Evolutionary conservation across 1,140 invertebrate genomes (phyloP), one percentile per base, ranked within the genome.

Genomic region (Nixonia krombeini): DNA sequence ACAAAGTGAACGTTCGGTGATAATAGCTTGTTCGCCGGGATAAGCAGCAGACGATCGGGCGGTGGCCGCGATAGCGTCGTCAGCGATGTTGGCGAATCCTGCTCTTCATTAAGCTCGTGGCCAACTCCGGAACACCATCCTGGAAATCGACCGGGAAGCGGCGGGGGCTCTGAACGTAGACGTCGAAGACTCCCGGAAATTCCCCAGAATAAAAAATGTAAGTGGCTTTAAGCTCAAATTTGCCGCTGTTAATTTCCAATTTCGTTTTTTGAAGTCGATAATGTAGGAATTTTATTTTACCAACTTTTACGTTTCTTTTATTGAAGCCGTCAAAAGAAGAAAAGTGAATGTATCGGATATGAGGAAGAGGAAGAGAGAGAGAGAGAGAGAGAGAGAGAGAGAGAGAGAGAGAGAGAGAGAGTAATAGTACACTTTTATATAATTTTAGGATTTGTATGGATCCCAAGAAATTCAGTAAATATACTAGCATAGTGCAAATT

Each of bases 131-230:
- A 84, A 52, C 82, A 81, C 50, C 74, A 77, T 3, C 70, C 77
- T 42, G 69, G 5, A 42, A 72, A 44, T 6, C 65, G 75, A 31
- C 75, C 76, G 2, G 73, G 74, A 23, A 78, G 72, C 49, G 58
- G 73, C 10, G 73, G 67, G 3, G 81, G 82, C 28, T 87, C 87
- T 8, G 91, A 92, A 75, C 86, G 93, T 41, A 87, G 91, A 72
- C 86, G 94, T 65, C 86, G 94, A 80, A 93, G 93, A 84, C 82
- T 95, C 16, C 94, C 94, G 7, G 93, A 95, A 86, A 94, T 95
- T 70, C 94, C 93, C 3, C 94, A 94, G 81, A 91, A 91, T 68
- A 92, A 92, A 83, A 93, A 93, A 89, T 89, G 92, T 94, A 86
- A 90, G 88, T 85, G 10, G 9, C 9, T n/a, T n/a, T n/a, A n/a